These are phyloP conservation scores for Anadara kagoshimensis DNA, from an alignment of 1,140 invertebrate genomes.

Conservation along the genomic window DNA sequence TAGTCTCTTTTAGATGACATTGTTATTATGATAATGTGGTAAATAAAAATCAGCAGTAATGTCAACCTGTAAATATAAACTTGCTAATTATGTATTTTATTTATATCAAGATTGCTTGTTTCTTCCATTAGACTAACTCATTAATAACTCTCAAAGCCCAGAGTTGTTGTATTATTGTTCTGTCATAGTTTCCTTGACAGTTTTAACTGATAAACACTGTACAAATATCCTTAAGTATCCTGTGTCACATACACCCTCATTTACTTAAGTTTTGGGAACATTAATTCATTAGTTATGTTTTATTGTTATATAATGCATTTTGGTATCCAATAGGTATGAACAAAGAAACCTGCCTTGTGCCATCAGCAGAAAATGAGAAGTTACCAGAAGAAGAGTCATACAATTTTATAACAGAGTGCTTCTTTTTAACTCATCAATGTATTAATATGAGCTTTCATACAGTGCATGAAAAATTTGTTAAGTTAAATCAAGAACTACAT, in stretches of 20 bases:
- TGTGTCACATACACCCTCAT: neutral
- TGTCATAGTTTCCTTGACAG: neutral
- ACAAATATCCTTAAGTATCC: neutral
- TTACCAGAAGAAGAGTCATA: constrained; percentile 75
- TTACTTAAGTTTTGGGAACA: too few relatives aligned
- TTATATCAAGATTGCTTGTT: too few relatives aligned
- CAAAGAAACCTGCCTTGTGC: constrained; percentile 86
- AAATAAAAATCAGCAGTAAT: too few relatives aligned
- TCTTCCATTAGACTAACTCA: too few relatives aligned
- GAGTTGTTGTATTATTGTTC: neutral
- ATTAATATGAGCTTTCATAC: constrained; percentile 89
- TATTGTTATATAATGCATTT: too few relatives aligned
- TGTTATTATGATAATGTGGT: too few relatives aligned
- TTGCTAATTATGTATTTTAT: too few relatives aligned
- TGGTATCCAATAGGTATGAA: constrained; percentile 78
- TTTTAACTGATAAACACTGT: neutral
- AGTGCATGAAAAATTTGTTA: constrained; percentile 84
- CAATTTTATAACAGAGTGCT: constrained; percentile 92
- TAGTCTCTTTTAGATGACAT: too few relatives aligned
- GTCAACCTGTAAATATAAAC: too few relatives aligned
- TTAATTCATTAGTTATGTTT: too few relatives aligned
- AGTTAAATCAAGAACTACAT: constrained; percentile 82
- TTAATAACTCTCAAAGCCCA: too few relatives aligned
- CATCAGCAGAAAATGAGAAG: constrained; percentile 77
- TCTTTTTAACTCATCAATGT: constrained; percentile 90